Percentiles rank a stretch among this genome's conserved stretches.
Conservation (phyloP, 2,888 invertebrate genomes). For the Cataglyphis livida region DNA sequence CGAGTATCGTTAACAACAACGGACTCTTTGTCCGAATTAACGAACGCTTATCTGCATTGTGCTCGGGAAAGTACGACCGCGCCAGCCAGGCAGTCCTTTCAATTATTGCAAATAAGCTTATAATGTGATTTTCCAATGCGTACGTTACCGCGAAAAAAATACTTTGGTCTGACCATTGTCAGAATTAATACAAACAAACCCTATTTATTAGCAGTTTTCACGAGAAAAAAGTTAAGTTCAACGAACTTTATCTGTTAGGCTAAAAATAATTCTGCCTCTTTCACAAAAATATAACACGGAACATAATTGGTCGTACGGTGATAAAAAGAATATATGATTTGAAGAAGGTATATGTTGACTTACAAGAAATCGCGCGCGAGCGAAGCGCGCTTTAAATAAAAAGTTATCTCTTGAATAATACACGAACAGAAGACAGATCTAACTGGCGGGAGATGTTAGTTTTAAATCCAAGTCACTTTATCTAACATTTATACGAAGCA, state of each 20-base stretch:
- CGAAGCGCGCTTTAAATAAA: not conserved
- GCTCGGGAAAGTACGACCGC: not conserved
- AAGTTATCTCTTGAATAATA: not conserved
- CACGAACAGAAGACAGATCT: not conserved
- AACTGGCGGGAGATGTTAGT: not conserved
- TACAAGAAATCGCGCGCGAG: not conserved
- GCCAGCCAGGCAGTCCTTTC: not conserved
- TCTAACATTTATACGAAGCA: not conserved
- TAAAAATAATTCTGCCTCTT: not conserved
- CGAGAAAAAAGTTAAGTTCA: not conserved
- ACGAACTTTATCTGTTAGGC: not conserved
- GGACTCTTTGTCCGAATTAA: constrained; percentile 43
- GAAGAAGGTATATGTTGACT: not conserved
- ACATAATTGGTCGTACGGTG: not conserved
- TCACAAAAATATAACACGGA: not conserved
- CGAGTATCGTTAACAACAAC: constrained; percentile 39
- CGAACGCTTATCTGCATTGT: constrained; percentile 30
- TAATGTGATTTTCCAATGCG: constrained; percentile 2
- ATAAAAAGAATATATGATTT: not conserved
- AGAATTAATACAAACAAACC: not conserved
- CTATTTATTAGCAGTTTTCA: not conserved
- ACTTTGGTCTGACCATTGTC: not conserved
- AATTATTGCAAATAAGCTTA: constrained; percentile 24
- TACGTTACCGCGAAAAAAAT: not conserved
- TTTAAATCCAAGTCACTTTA: not conserved